Evolutionary conservation across 2,797 vertebrate species (phyloP), one percentile per base, ranked within the genome.

Genomic region (Lophius americanus): DNA sequence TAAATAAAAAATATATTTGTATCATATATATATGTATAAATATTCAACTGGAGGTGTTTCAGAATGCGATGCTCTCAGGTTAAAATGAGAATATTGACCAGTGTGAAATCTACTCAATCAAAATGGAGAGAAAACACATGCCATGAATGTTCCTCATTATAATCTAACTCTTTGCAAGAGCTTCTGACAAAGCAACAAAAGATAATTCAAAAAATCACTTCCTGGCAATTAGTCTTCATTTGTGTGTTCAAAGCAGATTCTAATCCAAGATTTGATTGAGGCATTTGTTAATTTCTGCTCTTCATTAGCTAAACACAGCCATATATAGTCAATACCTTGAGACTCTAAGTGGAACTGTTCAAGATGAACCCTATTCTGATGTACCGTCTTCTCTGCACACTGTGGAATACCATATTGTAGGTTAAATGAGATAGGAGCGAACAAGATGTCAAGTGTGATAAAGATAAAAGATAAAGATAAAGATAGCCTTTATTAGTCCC

Each of bases 381-480:
- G 36, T 43, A 14, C 52, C 9, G 9, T 63, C 38, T 50, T 6
- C 3, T 14, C 57, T 42, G 60, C 69, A 75, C 65, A 67, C 58
- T 36, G 12, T 1, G 51, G 56, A 74, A 32, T 35, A 38, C 63
- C 55, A 38, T 67, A 7, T 67, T 52, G 4, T 12, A 75, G 72
- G 77, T 79, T 75, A 78, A 78, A 63, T 48, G 52, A 75, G 68
- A 53, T 36, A 36, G 70, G 50, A 42, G 49, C 2, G 46, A 76
- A 66, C 47, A 41, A 44, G 42, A 37, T 4, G 2, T 35, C 2
- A 12, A 4, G 6, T 23, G 23, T 23, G 23, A n/a, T n/a, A n/a
- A n/a, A n/a, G n/a, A n/a, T n/a, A n/a, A n/a, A n/a, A n/a, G n/a
- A n/a, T n/a, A n/a, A n/a, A n/a, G n/a, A n/a, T n/a, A n/a, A n/a